phyloP scores from a whole-genome alignment of 2,113 vertebrate genomes.

The Entelurus aequoreus region DNA sequence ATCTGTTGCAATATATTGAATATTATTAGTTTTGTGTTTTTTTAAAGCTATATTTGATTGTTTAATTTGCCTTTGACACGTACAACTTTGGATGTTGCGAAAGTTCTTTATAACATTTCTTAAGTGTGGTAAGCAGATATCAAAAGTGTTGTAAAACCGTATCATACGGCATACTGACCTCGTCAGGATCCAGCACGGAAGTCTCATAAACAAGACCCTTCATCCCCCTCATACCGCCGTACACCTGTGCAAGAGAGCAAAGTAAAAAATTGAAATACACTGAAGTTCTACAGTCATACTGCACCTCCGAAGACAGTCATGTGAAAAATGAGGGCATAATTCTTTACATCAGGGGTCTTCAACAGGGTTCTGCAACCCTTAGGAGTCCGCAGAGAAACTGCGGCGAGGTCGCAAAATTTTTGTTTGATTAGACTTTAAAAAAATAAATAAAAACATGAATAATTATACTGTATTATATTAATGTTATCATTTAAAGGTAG shows the following conservation, averaged over 20 bases:
- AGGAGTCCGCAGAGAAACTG: too few species aligned
- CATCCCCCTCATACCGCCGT: conserved; percentile 97
- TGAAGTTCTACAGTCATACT: not conserved
- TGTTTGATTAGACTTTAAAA: too few species aligned
- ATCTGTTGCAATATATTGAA: too few species aligned
- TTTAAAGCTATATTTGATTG: not conserved
- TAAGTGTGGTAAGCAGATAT: too few species aligned
- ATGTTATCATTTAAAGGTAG: too few species aligned
- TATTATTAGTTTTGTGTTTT: not conserved
- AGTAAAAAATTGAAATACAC: not conserved
- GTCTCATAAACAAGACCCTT: conserved; percentile 96
- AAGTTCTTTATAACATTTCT: not conserved
- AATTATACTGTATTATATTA: too few species aligned
- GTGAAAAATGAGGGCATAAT: too few species aligned
- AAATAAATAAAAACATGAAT: too few species aligned
- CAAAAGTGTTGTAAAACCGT: not conserved
- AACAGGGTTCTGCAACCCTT: too few species aligned
- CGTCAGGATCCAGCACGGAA: conserved; percentile 92
- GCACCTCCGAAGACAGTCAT: not conserved
- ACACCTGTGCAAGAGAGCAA: conserved; percentile 71
- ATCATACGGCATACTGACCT: conserved; percentile 71
- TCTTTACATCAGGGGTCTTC: too few species aligned
- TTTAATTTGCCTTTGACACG: not conserved
- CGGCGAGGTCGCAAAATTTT: too few species aligned
- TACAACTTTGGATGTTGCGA: not conserved